These are phyloP conservation scores for Semotilus atromaculatus DNA, from an alignment of 2,797 vertebrate species.

Conservation along the genomic window DNA sequence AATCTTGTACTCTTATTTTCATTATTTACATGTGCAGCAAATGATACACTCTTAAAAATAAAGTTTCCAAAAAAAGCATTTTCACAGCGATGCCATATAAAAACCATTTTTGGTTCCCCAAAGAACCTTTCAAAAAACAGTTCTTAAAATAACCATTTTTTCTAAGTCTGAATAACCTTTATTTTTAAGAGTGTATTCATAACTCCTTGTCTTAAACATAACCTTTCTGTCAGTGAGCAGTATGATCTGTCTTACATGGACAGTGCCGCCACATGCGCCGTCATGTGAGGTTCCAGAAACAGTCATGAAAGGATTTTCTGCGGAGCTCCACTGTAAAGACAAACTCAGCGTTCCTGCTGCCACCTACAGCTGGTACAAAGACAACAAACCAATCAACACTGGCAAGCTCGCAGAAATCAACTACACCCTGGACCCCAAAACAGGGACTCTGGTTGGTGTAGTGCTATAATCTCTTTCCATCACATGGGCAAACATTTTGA, in stretches of 20 bases:
- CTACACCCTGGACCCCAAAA: slow-evolving; percentile 83
- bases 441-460: slow-evolving; percentile 88
- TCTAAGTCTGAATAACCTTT: neutral
- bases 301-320: slow-evolving; percentile 81
- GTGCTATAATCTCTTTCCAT: neutral
- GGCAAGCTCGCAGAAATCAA: slow-evolving; percentile 72
- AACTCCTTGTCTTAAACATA: neutral
- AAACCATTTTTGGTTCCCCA: neutral
- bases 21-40: neutral
- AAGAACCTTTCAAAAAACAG: neutral
- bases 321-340: slow-evolving; percentile 90
- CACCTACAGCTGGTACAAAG: slow-evolving; percentile 92
- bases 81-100: neutral
- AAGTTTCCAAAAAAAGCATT: neutral
- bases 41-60: neutral
- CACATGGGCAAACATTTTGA: neutral
- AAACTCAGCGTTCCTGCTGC: slow-evolving; percentile 87
- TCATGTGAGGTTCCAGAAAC: slow-evolving; percentile 87
- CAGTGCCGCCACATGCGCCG: slow-evolving; percentile 87
- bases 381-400: slow-evolving; percentile 78
- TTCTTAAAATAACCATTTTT: neutral
- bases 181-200: neutral
- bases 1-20: neutral
- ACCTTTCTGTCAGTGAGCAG: neutral
- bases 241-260: neutral